Percentiles rank a stretch among this genome's conserved stretches.
These are phyloP conservation scores for Proales similis DNA, from an alignment of 1,140 invertebrate genomes.

Conservation along the genomic window DNA sequence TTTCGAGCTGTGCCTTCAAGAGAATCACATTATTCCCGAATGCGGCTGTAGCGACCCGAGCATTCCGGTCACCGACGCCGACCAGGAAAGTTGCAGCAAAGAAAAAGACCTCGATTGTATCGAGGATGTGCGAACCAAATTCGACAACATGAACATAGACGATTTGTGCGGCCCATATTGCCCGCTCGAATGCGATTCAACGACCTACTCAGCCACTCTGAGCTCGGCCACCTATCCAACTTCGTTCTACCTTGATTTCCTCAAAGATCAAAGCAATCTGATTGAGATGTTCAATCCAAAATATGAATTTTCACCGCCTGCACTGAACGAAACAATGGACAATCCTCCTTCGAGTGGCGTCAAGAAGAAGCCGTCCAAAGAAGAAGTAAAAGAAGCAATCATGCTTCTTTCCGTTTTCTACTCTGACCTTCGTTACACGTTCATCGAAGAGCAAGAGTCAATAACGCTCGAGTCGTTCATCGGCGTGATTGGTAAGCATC, in stretches of 20 bases:
- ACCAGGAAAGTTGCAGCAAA: background rate
- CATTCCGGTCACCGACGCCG: slow-evolving; percentile 1
- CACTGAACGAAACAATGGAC: background rate
- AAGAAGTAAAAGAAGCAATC: background rate
- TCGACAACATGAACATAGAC: slow-evolving; percentile 7
- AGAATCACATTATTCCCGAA: slow-evolving; percentile 14
- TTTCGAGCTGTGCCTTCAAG: slow-evolving; percentile 22
- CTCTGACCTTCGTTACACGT: slow-evolving; percentile 3
- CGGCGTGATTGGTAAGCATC: slow-evolving; percentile 19
- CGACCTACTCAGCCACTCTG: background rate
- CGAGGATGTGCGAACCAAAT: background rate
- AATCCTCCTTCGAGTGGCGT: background rate
- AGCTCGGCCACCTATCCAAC: slow-evolving; percentile 18
- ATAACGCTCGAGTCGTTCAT: slow-evolving; percentile 13
- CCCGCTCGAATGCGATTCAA: slow-evolving; percentile 7
- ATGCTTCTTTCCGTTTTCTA: slow-evolving; percentile 15
- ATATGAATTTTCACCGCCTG: background rate
- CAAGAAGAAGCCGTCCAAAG: background rate
- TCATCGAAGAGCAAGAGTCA: slow-evolving; percentile 6
- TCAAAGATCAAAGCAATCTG: background rate
- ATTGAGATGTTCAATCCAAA: slow-evolving; percentile 13
- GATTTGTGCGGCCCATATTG: slow-evolving; percentile 19
- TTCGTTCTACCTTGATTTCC: slow-evolving; percentile 6
- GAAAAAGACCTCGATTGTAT: background rate
- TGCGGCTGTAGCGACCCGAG: slow-evolving; percentile 27